phyloP scores from a whole-genome alignment of 2,797 vertebrate species.

The Gymnocypris eckloni region DNA sequence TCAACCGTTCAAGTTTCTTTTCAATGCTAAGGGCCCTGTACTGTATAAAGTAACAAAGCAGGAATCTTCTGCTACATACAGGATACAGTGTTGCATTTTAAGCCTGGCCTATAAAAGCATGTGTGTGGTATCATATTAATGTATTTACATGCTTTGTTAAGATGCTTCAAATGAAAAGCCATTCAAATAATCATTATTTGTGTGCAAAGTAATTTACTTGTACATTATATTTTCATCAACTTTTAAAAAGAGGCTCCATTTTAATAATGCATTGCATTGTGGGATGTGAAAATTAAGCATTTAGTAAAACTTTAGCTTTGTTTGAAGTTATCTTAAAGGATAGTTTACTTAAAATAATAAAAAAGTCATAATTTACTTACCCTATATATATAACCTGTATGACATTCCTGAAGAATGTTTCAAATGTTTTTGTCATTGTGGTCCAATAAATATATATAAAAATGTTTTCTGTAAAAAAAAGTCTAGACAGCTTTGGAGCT shows the following conservation, averaged over 20 bases:
- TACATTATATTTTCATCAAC: not conserved
- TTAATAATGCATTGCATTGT: not conserved
- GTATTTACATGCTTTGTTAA: not conserved
- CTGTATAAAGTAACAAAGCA: not conserved
- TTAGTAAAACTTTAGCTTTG: not conserved
- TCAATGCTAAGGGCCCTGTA: not conserved
- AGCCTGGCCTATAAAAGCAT: not conserved
- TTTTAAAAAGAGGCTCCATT: not conserved
- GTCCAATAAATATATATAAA: too few species aligned
- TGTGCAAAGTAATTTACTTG: not conserved
- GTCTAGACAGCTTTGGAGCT: too few species aligned
- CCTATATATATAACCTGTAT: too few species aligned
- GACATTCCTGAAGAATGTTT: too few species aligned
- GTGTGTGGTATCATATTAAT: not conserved
- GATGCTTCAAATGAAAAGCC: not conserved
- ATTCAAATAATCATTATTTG: not conserved
- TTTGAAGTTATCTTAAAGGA: not conserved
- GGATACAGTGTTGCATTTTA: not conserved
- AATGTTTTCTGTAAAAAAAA: too few species aligned
- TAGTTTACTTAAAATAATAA: too few species aligned
- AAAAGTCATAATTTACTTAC: too few species aligned
- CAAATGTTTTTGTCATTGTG: too few species aligned
- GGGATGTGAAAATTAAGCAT: not conserved
- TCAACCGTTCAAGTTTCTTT: not conserved
- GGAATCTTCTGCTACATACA: not conserved